A percentile compares a stretch with the other conserved stretches of the same genome.
These are phyloP conservation scores for Muscicapa adusta DNA, from an alignment of 2,113 vertebrate species.

Conservation along the genomic window DNA sequence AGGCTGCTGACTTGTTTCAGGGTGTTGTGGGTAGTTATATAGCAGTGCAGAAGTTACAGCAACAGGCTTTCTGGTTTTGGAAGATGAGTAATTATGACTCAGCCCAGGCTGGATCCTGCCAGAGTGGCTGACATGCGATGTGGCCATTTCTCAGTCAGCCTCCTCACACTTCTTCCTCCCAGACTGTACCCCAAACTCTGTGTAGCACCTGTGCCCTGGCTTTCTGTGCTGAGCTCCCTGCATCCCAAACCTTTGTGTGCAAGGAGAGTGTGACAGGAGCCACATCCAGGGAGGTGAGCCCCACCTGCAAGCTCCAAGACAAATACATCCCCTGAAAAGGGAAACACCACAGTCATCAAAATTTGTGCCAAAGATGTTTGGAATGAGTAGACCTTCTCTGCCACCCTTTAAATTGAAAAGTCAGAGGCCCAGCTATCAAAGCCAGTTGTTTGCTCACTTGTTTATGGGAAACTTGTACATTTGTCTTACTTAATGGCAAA, in stretches of 20 bases:
- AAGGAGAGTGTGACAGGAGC: neutral
- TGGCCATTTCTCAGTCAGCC: neutral
- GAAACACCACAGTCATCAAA: neutral
- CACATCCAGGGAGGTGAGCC: neutral
- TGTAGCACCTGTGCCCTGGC: neutral
- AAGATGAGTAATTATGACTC: constrained; percentile 12
- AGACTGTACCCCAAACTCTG: neutral
- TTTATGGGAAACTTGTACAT: neutral
- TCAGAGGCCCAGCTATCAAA: neutral
- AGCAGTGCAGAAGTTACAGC: neutral
- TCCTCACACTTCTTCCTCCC: neutral
- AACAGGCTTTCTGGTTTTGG: neutral
- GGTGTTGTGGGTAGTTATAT: neutral
- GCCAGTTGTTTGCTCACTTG: neutral
- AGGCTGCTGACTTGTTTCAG: neutral
- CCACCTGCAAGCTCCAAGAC: neutral
- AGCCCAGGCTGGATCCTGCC: neutral
- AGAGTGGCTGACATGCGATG: neutral
- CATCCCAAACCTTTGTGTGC: neutral
- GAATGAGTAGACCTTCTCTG: neutral
- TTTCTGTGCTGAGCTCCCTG: neutral
- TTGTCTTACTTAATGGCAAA: neutral
- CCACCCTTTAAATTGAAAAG: neutral
- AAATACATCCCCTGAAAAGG: neutral
- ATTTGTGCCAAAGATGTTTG: neutral